Conservation (phyloP, 2,113 vertebrate species). For the Tyto alba region DNA sequence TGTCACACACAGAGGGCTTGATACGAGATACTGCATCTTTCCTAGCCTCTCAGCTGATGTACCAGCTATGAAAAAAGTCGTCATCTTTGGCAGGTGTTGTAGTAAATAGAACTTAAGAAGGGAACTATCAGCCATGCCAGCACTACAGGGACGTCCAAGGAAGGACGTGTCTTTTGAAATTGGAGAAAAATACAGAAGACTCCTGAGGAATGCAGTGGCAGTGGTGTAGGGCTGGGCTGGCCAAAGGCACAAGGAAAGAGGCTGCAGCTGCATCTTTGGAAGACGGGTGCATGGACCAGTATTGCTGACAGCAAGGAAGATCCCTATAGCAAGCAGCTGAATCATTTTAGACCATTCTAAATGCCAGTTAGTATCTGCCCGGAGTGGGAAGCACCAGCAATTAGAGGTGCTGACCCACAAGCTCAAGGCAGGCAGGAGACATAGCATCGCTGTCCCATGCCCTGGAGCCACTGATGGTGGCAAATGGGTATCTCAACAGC, state of each 20-base stretch:
- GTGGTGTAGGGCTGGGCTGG: background rate
- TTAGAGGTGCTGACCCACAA: background rate
- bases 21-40: background rate
- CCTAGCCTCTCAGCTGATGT: background rate
- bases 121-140: background rate
- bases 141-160: background rate
- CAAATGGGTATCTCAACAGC: background rate
- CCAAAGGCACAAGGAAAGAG: background rate
- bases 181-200: background rate
- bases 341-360: background rate
- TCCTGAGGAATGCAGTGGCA: background rate
- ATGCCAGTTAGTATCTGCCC: background rate
- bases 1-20: background rate
- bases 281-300: background rate
- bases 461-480: background rate
- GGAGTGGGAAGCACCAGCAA: background rate
- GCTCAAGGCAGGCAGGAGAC: background rate
- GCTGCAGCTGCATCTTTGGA: accelerated
- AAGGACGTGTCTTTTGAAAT: background rate
- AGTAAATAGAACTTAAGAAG: background rate
- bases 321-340: background rate
- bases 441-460: accelerated
- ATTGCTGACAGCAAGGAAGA: background rate
- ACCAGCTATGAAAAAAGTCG: background rate
- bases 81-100: background rate